Base-by-base conservation (phyloP, 35 echinoderm and acorn worm species). In the Heliocidaris erythrogramma region DNA sequence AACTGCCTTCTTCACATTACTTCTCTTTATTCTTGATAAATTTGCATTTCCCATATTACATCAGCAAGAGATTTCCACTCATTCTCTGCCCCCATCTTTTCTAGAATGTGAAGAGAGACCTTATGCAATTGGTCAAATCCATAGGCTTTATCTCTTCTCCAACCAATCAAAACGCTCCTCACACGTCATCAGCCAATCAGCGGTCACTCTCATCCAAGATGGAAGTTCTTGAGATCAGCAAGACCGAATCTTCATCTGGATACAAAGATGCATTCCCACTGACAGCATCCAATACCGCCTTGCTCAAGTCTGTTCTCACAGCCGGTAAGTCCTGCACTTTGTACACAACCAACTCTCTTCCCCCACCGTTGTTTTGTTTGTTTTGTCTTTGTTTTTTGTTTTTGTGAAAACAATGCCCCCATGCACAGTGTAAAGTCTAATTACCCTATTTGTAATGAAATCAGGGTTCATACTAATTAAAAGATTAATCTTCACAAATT, bases 61-160 rank as follows among this genome's bases (percentile, higher is more conserved):
- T 52, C 0, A 52, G 49, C 49, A 10, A 52, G 49, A 52, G 0
- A 10, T 52, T 69, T 69, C 60, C 35, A 42, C 35, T 42, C 3
- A 42, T 42, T 69, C 5, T 69, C 24, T 69, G 14, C 16, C 14
- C 60, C 18, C 60, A 56, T 92, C 90, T 30, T 4, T 94, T 96
- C 9, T 92, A 99, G 98, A 95, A 99, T 96, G 95, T 96, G 31
- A 96, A 97, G 32, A 96, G 97, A 94, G 98, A 99, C 56, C 95
- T 99, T 0, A 97, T 97, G 56, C 96, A 93, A 49, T 89, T 99
- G 48, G 95, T 99, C 32, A 49, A 95, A 86, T 97, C 96, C 88
- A 96, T 95, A 53, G 97, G 97, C 2, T 95, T 99, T 84, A 92
- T 96, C 11, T 71, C 95, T 27, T 49, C 92, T 35, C 31, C 93